Evolutionary conservation across 2,888 invertebrate species (phyloP).

Genomic region (Dioctria linearis): DNA sequence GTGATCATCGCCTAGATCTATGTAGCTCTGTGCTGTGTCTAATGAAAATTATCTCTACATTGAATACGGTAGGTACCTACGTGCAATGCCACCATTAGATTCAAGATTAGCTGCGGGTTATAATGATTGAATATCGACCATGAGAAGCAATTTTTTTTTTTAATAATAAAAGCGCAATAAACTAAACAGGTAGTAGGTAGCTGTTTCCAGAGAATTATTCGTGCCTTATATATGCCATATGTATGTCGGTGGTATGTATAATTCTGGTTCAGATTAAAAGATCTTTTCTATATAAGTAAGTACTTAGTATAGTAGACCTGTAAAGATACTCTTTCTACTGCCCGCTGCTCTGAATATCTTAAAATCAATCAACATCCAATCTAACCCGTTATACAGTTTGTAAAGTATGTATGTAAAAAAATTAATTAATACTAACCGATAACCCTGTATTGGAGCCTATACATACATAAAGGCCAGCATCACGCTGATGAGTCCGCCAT

Average conservation of each 20-base stretch:
- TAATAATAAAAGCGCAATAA: constrained; percentile 15
- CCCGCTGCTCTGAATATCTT: not conserved
- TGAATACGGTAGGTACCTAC: not conserved
- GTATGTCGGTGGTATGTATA: no score
- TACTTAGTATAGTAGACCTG: not conserved
- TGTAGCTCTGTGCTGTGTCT: constrained; percentile 9
- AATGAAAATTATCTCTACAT: constrained; percentile 9
- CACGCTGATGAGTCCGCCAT: no score
- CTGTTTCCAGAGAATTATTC: no score
- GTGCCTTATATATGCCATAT: no score
- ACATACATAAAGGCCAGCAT: not conserved
- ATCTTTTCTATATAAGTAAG: not conserved
- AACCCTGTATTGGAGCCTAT: not conserved
- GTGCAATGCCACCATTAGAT: constrained; percentile 14
- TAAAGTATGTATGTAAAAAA: not conserved
- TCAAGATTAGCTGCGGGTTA: constrained; percentile 37
- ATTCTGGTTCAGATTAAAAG: not conserved
- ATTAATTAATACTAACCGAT: constrained; percentile 11
- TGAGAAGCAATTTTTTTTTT: constrained; percentile 31
- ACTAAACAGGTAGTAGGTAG: not conserved
- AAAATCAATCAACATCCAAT: constrained; percentile 13
- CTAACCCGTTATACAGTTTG: not conserved
- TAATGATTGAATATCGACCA: constrained; percentile 28
- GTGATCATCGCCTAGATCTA: not conserved
- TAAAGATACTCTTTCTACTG: not conserved